phyloP scores from a whole-genome alignment of 2,888 invertebrate genomes.

The Lamproptera curius region DNA sequence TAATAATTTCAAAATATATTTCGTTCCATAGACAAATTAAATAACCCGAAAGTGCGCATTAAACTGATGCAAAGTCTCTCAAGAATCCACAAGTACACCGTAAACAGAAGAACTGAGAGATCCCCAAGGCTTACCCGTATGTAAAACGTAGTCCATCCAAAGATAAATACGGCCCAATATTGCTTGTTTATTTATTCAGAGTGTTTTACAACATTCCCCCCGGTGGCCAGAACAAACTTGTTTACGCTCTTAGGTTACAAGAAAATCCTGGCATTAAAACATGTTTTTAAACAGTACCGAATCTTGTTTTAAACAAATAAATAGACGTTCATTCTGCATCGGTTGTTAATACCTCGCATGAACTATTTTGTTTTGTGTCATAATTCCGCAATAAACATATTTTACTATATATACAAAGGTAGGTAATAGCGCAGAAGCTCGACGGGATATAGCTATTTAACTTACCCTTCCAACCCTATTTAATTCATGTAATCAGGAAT shows the following conservation, averaged over 20 bases:
- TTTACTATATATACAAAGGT: too few relatives aligned
- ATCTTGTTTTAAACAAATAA: neutral
- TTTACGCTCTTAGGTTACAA: slow-evolving; percentile 29
- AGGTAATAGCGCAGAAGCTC: too few relatives aligned
- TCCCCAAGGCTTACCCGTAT: slow-evolving; percentile 25
- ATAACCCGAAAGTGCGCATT: too few relatives aligned
- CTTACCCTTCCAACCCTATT: too few relatives aligned
- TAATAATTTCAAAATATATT: neutral
- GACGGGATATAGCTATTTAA: too few relatives aligned
- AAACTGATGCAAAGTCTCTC: too few relatives aligned
- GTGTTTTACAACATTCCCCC: slow-evolving; percentile 40
- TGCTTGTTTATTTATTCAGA: slow-evolving; percentile 49
- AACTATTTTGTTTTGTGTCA: too few relatives aligned
- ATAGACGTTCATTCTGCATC: neutral
- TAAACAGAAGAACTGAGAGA: slow-evolving; percentile 26
- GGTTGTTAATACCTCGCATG: neutral
- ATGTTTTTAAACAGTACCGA: neutral
- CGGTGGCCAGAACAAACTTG: slow-evolving; percentile 35
- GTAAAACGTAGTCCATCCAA: slow-evolving; percentile 38
- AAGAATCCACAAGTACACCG: neutral
- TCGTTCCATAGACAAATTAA: too few relatives aligned
- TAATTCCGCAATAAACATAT: neutral
- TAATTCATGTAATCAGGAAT: too few relatives aligned
- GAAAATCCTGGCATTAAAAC: slow-evolving; percentile 17
- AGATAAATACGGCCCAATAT: slow-evolving; percentile 37